Conservation (phyloP, 1,140 invertebrate species). For the Pentalonia nigronervosa region DNA sequence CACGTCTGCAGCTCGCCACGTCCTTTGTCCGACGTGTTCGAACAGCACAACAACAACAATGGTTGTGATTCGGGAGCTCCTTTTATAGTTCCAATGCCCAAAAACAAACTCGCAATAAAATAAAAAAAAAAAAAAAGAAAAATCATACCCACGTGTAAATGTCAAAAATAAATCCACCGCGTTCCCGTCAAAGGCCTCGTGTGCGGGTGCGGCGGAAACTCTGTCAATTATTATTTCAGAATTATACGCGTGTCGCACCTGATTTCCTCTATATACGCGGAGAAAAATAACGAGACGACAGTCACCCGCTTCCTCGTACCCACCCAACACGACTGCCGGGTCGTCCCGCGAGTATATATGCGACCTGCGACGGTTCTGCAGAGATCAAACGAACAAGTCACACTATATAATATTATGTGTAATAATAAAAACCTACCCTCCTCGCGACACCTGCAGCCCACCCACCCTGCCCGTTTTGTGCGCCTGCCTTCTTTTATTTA, state of each 20-base stretch:
- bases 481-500: background rate
- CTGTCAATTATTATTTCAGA: constrained; percentile 2
- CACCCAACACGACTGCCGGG: background rate
- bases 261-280: background rate
- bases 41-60: background rate
- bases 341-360: background rate
- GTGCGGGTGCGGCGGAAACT: background rate
- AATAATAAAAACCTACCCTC: background rate
- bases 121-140: background rate
- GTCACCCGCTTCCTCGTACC: background rate
- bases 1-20: background rate
- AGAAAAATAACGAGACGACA: constrained; percentile 16
- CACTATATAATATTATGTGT: constrained; percentile 1
- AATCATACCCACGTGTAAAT: background rate
- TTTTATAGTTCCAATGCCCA: background rate
- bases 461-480: no score
- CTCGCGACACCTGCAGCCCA: background rate
- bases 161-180: background rate
- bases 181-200: background rate
- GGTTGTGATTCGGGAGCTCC: background rate
- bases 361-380: background rate
- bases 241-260: constrained; percentile 12
- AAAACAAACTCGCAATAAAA: background rate
- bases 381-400: constrained; percentile 1
- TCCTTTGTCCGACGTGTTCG: background rate